phyloP scores from a whole-genome alignment of 1,140 invertebrate species.

The Propsilocerus akamusi region DNA sequence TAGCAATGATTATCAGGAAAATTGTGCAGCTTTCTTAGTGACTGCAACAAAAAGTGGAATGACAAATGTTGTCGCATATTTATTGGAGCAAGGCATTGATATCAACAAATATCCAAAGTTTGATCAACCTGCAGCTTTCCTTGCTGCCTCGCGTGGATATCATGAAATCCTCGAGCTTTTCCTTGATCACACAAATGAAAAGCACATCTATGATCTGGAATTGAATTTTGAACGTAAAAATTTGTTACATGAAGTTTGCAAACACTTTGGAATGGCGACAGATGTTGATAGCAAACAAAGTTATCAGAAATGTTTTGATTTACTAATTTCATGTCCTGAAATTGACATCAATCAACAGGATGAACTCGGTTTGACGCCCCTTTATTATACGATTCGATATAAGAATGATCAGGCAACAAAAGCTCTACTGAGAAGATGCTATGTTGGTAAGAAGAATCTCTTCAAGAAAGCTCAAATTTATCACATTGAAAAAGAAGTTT shows the following conservation, averaged over 20 bases:
- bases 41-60: no score
- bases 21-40: no score
- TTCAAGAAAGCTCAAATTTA: conserved; percentile 45
- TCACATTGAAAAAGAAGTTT: conserved; percentile 39
- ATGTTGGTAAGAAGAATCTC: conserved; percentile 45
- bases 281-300: conserved; percentile 12
- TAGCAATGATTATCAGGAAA: no score
- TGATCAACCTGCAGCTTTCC: conserved; percentile 8
- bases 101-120: neutral
- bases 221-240: conserved; percentile 35
- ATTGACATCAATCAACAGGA: conserved; percentile 45
- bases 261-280: neutral
- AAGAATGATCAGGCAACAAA: conserved; percentile 35
- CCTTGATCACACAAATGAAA: conserved; percentile 26
- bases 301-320: conserved; percentile 32
- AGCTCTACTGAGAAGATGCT: conserved; percentile 40
- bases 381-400: conserved; percentile 63
- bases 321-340: conserved; percentile 28
- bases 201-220: conserved; percentile 27
- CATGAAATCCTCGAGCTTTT: conserved; percentile 36
- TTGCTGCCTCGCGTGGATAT: conserved; percentile 37
- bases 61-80: no score
- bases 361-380: conserved; percentile 49
- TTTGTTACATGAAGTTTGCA: conserved; percentile 19
- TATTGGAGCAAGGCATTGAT: neutral